These are phyloP conservation scores for Montipora efflorescens DNA, from an alignment of 64 coral and sea anemone genomes.

Conservation along the genomic window DNA sequence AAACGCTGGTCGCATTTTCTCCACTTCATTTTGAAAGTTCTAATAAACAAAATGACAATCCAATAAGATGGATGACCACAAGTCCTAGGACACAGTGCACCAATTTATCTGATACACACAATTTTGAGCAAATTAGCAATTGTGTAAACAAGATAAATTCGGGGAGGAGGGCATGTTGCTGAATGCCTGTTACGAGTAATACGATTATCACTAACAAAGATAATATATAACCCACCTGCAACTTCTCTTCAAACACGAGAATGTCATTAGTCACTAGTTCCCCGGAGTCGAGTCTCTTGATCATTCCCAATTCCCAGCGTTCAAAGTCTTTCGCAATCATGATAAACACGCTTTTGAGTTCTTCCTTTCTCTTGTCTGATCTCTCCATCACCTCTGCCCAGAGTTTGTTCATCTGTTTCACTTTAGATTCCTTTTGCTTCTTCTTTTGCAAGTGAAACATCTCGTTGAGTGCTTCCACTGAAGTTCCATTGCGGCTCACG, in stretches of 20 bases:
- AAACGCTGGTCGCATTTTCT: conserved; percentile 84
- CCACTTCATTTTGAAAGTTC: conserved; percentile 95
- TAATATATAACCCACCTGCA: conserved; percentile 65
- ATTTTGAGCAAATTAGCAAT: too few species aligned
- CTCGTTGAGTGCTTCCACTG: conserved; percentile 96
- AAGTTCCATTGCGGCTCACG: conserved; percentile 82
- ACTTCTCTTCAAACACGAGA: conserved; percentile 95
- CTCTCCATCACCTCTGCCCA: conserved; percentile 88
- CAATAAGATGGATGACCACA: neutral
- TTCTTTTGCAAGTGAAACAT: conserved; percentile 89
- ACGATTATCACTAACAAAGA: too few species aligned
- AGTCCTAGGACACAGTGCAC: too few species aligned
- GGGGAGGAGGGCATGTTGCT: too few species aligned
- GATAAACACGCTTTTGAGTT: conserved; percentile 96
- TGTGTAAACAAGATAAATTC: too few species aligned
- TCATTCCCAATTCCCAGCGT: conserved; percentile 85
- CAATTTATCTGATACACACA: too few species aligned
- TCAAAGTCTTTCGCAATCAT: conserved; percentile 94
- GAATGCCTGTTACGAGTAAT: too few species aligned
- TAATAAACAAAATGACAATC: neutral
- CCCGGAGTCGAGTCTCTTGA: conserved; percentile 89
- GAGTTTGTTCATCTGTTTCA: conserved; percentile 94
- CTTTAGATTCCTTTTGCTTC: conserved; percentile 92
- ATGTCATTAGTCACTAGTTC: conserved; percentile 92
- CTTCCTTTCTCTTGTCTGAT: conserved; percentile 77